These are phyloP conservation scores for Drosophila nigricruria DNA, from an alignment of 2,888 invertebrate species.

Conservation along the genomic window DNA sequence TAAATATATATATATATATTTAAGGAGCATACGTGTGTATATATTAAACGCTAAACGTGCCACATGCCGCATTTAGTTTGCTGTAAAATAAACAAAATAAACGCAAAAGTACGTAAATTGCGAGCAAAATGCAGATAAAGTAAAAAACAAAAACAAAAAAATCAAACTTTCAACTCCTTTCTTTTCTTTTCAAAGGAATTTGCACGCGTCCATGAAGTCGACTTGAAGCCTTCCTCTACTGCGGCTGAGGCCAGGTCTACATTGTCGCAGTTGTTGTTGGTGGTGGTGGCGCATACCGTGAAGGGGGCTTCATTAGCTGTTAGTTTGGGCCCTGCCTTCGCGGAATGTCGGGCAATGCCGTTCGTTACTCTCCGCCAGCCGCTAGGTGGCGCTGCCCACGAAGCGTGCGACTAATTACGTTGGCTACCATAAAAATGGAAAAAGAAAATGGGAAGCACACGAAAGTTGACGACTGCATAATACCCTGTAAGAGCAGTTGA, in stretches of 20 bases:
- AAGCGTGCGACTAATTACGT: constrained; percentile 73
- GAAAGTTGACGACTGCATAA: constrained; percentile 1
- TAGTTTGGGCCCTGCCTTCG: constrained; percentile 42
- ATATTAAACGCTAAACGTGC: constrained; percentile 18
- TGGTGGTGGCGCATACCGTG: constrained; percentile 46
- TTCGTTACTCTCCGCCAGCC: constrained; percentile 78
- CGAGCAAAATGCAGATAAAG: constrained; percentile 69
- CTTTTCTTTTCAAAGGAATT: constrained; percentile 68
- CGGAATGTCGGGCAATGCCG: constrained; percentile 84
- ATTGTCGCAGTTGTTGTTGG: constrained; percentile 25
- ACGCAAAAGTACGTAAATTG: constrained; percentile 62
- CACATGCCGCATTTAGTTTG: constrained; percentile 41
- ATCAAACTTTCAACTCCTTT: constrained; percentile 47
- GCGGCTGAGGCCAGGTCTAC: constrained; percentile 13
- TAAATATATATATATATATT: constrained; percentile 15
- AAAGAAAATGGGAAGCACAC: neutral
- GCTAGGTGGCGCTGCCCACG: constrained; percentile 70
- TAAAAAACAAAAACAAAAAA: constrained; percentile 27
- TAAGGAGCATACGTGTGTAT: constrained; percentile 1
- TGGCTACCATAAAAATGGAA: constrained; percentile 19
- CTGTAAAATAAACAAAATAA: constrained; percentile 32
- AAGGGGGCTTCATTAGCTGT: constrained; percentile 70
- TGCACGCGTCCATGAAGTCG: constrained; percentile 75
- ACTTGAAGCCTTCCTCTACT: constrained; percentile 6
- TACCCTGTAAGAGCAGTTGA: neutral